These are phyloP conservation scores for Epinephelus cyanopodus DNA, from an alignment of 2,113 vertebrate species.

Conservation along the genomic window DNA sequence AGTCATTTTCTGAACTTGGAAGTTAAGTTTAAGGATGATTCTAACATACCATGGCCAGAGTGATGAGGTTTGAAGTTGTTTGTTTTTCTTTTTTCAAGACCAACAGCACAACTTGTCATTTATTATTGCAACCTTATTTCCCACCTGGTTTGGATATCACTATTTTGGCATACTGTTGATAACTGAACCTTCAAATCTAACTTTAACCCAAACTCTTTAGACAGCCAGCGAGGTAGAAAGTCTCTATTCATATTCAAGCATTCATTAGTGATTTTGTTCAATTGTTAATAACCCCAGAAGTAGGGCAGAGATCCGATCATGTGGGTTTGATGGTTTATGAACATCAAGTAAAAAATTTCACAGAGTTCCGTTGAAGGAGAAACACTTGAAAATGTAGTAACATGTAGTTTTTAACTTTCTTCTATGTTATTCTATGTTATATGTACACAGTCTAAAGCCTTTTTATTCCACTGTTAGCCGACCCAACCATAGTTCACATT, in stretches of 20 bases:
- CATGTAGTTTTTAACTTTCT: not conserved
- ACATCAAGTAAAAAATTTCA: not conserved
- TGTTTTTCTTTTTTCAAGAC: too few relatives aligned
- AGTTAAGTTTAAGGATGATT: not conserved
- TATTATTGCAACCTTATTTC: not conserved
- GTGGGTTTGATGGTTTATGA: not conserved
- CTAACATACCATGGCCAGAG: not conserved
- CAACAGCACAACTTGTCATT: too few relatives aligned
- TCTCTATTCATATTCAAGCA: not conserved
- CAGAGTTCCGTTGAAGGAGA: not conserved
- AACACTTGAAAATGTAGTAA: not conserved
- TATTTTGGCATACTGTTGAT: not conserved
- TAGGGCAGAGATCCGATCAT: not conserved
- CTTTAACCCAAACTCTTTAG: not conserved
- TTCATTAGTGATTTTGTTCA: not conserved
- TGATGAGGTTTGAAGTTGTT: too few relatives aligned
- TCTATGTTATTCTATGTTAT: too few relatives aligned
- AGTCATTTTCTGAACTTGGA: not conserved
- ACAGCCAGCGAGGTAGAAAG: not conserved
- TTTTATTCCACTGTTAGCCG: not conserved
- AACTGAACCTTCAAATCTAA: not conserved
- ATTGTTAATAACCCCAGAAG: not conserved
- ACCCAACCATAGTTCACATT: not conserved
- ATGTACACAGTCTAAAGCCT: not conserved
- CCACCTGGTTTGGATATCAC: not conserved